Evolutionary conservation across 2,113 vertebrate species (phyloP).

Genomic region (Theropithecus gelada): DNA sequence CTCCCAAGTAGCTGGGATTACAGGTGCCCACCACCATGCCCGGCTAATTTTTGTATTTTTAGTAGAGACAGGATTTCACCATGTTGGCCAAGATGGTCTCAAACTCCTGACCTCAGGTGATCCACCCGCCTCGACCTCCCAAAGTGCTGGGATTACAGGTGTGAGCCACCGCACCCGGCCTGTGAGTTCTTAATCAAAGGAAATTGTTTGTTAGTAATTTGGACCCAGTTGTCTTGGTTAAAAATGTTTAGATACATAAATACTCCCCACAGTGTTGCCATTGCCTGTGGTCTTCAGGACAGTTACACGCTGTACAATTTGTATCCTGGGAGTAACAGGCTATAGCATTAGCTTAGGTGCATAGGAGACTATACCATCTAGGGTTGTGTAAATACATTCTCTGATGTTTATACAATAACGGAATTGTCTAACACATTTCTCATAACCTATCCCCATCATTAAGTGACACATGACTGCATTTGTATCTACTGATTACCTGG

Average conservation of each 20-base stretch:
- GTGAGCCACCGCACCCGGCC: too few relatives aligned
- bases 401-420: neutral
- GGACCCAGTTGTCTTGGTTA: neutral
- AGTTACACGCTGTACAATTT: neutral
- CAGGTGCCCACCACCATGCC: too few relatives aligned
- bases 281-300: neutral
- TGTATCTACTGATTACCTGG: neutral
- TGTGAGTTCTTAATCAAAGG: neutral
- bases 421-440: neutral
- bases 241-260: neutral
- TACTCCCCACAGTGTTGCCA: neutral
- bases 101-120: too few relatives aligned
- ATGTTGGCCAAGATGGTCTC: too few relatives aligned
- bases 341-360: neutral
- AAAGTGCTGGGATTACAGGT: too few relatives aligned
- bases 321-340: neutral
- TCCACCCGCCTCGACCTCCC: too few relatives aligned
- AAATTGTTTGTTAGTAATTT: neutral
- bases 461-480: neutral
- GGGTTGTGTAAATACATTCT: neutral
- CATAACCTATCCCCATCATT: neutral
- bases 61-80: too few relatives aligned
- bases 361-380: neutral
- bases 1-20: too few relatives aligned
- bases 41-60: too few relatives aligned